Percentiles rank a stretch among this genome's conserved stretches.
phyloP scores from a whole-genome alignment of 1,140 invertebrate species.

The Calliopsis andreniformis region DNA sequence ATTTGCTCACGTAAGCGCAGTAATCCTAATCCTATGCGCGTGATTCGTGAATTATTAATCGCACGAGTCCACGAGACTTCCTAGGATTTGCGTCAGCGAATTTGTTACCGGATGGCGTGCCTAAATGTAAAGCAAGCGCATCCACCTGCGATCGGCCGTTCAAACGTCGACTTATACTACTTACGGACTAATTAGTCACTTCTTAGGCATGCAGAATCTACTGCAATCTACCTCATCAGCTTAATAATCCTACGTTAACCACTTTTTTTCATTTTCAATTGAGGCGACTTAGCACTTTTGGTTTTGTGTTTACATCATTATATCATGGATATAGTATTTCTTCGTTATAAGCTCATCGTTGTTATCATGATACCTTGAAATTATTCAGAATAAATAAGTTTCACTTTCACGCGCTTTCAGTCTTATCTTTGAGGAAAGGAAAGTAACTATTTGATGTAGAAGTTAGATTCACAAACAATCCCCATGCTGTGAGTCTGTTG shows the following conservation, averaged over 20 bases:
- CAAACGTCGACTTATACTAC: constrained; percentile 2
- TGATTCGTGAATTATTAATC: constrained; percentile 54
- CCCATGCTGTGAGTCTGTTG: too few species aligned
- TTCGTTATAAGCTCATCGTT: too few species aligned
- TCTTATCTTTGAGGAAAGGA: too few species aligned
- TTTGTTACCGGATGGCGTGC: constrained; percentile 5
- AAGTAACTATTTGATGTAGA: too few species aligned
- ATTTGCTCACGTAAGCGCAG: constrained; percentile 40
- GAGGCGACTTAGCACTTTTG: too few species aligned
- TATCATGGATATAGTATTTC: too few species aligned
- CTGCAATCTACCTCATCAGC: background rate
- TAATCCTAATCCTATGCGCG: constrained; percentile 44
- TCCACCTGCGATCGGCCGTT: background rate
- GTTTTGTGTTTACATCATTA: too few species aligned
- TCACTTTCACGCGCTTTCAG: background rate
- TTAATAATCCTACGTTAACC: constrained; percentile 12
- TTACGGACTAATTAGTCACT: constrained; percentile 21
- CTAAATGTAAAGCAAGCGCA: constrained; percentile 1
- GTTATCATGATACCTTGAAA: too few species aligned
- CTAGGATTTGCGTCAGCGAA: constrained; percentile 27
- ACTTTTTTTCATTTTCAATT: background rate
- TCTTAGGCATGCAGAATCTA: background rate
- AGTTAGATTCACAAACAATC: too few species aligned
- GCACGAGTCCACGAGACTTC: constrained; percentile 22
- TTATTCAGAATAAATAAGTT: too few species aligned